Base-by-base conservation (phyloP, 2,888 invertebrate genomes). In the Cremastinae sp. region DNA sequence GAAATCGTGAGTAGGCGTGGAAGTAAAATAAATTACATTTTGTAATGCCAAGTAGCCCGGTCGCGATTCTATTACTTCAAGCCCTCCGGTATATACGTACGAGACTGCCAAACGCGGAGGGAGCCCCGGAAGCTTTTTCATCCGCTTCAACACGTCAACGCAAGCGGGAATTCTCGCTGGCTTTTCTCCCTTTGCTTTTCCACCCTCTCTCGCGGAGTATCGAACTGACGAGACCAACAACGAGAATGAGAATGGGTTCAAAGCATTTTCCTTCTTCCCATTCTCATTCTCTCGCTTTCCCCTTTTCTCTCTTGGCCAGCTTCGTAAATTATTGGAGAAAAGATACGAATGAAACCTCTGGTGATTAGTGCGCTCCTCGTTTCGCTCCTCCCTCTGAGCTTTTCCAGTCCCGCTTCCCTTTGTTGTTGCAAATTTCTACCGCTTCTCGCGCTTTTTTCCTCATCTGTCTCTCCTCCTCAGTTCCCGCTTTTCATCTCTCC, bases 21-120 rank as follows among this genome's bases (percentile, higher is more conserved):
- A 81, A 81, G 80, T 81, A 80, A 84, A 83, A 84, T 84, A 84
- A 84, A 84, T 84, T 83, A 81, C 80, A 79, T 83, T 82, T 53
- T 79, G 83, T 84, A 83, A 82, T 81, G 81, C 80, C 79, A 75
- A 81, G 79, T 79, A 81, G 79, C 72, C 28, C 28, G 2, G 28
- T 28, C 80, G 43, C 64, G 75, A 77, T 75, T 75, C 77, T 77
- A 77, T 80, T 84, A 80, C 79, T 69, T 53, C 49, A 41, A 43
- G 36, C 45, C 54, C 43, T 20, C n/a, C 20, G n/a, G 28, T 10
- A n/a, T 34, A 64, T 71, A 68, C 71, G 61, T 58, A 64, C 73
- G 61, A 58, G 43, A 65, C 59, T 66, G 54, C 65, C 59, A 54
- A 65, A 75, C 66, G 49, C 62, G 20, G 9, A 41, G 61, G 38